Conservation (phyloP, 2,113 vertebrate genomes). For the Polypterus bichir region DNA sequence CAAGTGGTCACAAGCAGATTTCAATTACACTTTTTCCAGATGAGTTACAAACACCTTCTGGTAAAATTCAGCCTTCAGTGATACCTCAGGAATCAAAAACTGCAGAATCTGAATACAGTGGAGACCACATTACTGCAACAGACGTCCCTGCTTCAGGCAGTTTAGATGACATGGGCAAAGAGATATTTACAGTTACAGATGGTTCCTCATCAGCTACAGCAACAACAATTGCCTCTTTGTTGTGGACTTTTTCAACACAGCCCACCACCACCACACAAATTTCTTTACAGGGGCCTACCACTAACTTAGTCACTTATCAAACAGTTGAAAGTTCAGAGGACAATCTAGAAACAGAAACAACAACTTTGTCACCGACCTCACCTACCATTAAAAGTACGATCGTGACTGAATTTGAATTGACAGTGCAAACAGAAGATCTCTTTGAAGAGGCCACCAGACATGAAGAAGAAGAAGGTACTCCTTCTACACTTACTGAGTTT, state of each 20-base stretch:
- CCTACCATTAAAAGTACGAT: slow-evolving; percentile 11
- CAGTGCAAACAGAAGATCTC: slow-evolving; percentile 21
- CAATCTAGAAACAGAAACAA: not conserved
- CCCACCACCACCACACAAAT: not conserved
- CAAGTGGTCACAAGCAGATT: slow-evolving; percentile 1
- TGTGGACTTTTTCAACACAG: not conserved
- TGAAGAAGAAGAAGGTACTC: slow-evolving; percentile 6
- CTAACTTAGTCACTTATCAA: not conserved
- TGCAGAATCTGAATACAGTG: slow-evolving; percentile 36
- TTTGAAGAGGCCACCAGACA: slow-evolving; percentile 8
- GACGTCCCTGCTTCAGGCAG: no score
- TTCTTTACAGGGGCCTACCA: not conserved
- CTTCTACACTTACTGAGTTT: slow-evolving; percentile 2
- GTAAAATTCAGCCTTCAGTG: slow-evolving; percentile 20
- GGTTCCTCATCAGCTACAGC: no score
- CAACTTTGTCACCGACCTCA: slow-evolving; percentile 17
- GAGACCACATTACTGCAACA: slow-evolving; percentile 12
- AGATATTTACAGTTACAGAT: no score
- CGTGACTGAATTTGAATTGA: slow-evolving; percentile 12
- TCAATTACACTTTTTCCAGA: slow-evolving; percentile 30
- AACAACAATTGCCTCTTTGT: no score
- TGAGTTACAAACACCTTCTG: slow-evolving; percentile 19
- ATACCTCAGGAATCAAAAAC: slow-evolving; percentile 29
- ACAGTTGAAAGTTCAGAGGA: not conserved
- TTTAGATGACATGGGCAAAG: no score